phyloP scores from a whole-genome alignment of 1,140 invertebrate species.

The Mya arenaria region DNA sequence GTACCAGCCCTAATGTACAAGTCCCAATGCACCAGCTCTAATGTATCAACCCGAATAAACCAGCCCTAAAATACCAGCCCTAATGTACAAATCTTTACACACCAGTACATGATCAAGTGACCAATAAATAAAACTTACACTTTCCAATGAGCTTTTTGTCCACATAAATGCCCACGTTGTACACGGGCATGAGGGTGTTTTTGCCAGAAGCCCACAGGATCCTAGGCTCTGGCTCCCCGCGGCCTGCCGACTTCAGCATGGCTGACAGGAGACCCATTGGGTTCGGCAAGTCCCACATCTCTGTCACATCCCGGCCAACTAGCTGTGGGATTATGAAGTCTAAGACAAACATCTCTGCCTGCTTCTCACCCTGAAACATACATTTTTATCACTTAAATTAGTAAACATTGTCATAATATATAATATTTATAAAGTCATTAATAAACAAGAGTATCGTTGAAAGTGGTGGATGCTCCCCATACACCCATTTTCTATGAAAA shows the following conservation, averaged over 20 bases:
- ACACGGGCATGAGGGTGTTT: constrained; percentile 90
- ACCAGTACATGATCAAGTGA: no score
- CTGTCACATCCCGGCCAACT: constrained; percentile 89
- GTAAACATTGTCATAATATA: not conserved
- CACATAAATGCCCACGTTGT: constrained; percentile 92
- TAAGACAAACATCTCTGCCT: constrained; percentile 88
- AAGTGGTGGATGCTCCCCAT: no score
- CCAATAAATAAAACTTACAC: no score
- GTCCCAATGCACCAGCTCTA: no score
- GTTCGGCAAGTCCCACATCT: constrained; percentile 89
- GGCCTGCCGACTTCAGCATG: constrained; percentile 83
- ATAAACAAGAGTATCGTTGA: no score
- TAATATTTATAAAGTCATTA: not conserved
- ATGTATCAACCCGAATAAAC: no score
- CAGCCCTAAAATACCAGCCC: no score
- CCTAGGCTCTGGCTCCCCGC: constrained; percentile 84
- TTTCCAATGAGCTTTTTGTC: constrained; percentile 90
- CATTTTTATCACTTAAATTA: no score
- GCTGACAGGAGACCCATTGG: constrained; percentile 87
- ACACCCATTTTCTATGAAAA: no score
- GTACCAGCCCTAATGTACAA: no score
- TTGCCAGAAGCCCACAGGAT: constrained; percentile 89
- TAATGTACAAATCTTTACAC: no score
- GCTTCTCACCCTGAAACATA: constrained; percentile 82
- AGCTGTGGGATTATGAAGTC: constrained; percentile 93